Percentiles rank a stretch among this genome's conserved stretches.
phyloP scores from a whole-genome alignment of 2,113 vertebrate species.

The Bostrychus sinensis region DNA sequence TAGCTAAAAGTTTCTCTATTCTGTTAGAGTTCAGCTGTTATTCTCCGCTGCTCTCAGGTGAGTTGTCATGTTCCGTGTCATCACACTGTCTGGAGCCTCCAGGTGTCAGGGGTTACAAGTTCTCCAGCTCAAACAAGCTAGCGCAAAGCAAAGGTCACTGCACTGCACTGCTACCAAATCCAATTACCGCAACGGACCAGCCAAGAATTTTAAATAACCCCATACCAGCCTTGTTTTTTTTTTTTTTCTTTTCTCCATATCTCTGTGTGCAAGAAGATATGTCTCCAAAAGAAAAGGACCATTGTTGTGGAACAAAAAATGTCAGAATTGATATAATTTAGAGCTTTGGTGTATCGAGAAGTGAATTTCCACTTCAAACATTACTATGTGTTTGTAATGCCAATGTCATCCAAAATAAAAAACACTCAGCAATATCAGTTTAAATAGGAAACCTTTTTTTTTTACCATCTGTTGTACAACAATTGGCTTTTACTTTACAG shows the following conservation, averaged over 20 bases:
- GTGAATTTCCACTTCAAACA: neutral
- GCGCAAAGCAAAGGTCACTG: conserved; percentile 59
- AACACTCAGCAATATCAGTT: too few species aligned
- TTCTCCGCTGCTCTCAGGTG: conserved; percentile 19
- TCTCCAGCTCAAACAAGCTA: conserved; percentile 54
- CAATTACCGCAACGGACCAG: conserved; percentile 53
- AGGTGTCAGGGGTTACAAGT: conserved; percentile 45
- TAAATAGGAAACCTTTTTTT: too few species aligned
- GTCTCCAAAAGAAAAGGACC: conserved; percentile 1
- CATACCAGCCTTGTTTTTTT: conserved; percentile 8
- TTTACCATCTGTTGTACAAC: too few species aligned
- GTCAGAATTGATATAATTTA: neutral
- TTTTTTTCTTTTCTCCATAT: too few species aligned
- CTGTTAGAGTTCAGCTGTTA: conserved; percentile 24
- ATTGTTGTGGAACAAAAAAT: conserved; percentile 1
- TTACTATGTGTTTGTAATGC: too few species aligned
- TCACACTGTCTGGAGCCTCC: conserved; percentile 35
- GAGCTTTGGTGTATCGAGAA: neutral
- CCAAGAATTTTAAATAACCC: conserved; percentile 41
- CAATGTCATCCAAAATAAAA: too few species aligned
- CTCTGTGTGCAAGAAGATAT: neutral
- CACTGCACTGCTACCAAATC: conserved; percentile 37
- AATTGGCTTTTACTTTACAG: neutral
- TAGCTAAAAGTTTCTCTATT: neutral
- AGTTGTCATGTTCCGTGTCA: conserved; percentile 50